Conservation (phyloP, 1,140 invertebrate species). For the Pteromalus puparum region DNA sequence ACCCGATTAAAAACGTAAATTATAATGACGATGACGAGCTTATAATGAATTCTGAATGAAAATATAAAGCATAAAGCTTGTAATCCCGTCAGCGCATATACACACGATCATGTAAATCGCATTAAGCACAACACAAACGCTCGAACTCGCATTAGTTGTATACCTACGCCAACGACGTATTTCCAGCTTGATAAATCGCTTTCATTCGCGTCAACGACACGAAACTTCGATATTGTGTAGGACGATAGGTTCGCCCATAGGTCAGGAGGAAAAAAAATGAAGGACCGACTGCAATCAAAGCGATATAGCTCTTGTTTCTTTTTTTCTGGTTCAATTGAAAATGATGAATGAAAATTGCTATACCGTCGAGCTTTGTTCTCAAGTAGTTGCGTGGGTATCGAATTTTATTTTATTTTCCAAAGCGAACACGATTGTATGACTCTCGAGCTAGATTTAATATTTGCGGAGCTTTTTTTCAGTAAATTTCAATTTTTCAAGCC, state of each 20-base stretch:
- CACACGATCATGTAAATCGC: too few relatives aligned
- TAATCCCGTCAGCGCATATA: too few relatives aligned
- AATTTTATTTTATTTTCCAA: background rate
- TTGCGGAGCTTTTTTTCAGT: background rate
- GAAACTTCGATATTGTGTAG: slow-evolving; percentile 23
- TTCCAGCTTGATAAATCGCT: slow-evolving; percentile 51
- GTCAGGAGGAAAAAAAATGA: background rate
- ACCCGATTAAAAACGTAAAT: too few relatives aligned
- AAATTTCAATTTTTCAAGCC: background rate
- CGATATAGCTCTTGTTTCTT: too few relatives aligned
- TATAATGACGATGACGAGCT: background rate
- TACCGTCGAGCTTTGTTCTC: background rate
- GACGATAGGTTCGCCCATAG: background rate
- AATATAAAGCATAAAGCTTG: too few relatives aligned
- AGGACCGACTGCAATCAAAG: slow-evolving; percentile 16
- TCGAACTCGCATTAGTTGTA: background rate
- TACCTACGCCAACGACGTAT: background rate
- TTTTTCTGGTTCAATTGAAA: background rate
- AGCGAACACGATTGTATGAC: too few relatives aligned
- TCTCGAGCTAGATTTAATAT: too few relatives aligned
- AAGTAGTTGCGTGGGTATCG: background rate
- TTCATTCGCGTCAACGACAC: slow-evolving; percentile 45
- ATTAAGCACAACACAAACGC: background rate
- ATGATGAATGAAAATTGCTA: background rate
- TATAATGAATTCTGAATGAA: too few relatives aligned